Percentiles rank a stretch among this genome's conserved stretches.
Conservation (phyloP, 2,888 invertebrate species). For the Philonicus albiceps region DNA sequence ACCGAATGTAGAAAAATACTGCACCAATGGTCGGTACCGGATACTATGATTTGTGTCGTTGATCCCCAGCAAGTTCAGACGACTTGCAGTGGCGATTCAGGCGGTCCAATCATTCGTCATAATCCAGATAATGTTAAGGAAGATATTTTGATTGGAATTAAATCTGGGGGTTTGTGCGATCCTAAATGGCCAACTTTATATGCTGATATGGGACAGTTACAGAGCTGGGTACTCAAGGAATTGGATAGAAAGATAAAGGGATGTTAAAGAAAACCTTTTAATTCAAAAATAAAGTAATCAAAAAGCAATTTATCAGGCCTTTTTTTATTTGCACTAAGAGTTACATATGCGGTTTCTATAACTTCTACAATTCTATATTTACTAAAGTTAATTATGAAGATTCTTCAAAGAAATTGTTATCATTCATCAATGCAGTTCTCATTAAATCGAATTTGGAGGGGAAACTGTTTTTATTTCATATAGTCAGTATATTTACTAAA, state of each 20-base stretch:
- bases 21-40: neutral
- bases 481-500: neutral
- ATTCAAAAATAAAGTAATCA: neutral
- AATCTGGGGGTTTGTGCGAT: slow-evolving; percentile 19
- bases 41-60: slow-evolving; percentile 21
- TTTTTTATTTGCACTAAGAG: neutral
- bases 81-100: slow-evolving; percentile 20
- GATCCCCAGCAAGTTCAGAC: neutral
- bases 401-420: too few species aligned
- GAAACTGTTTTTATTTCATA: too few species aligned
- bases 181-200: neutral
- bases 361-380: too few species aligned
- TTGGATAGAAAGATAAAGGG: neutral
- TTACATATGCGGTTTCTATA: neutral
- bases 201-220: slow-evolving; percentile 4
- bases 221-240: slow-evolving; percentile 11
- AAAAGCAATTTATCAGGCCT: neutral
- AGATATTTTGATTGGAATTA: neutral
- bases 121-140: neutral
- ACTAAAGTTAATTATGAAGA: too few species aligned
- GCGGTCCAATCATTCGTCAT: slow-evolving; percentile 16
- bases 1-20: neutral
- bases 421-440: too few species aligned
- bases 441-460: neutral
- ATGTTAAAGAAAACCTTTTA: neutral